Evolutionary conservation across 2,113 vertebrate species (phyloP).

Genomic region (Puntigrus tetrazona): DNA sequence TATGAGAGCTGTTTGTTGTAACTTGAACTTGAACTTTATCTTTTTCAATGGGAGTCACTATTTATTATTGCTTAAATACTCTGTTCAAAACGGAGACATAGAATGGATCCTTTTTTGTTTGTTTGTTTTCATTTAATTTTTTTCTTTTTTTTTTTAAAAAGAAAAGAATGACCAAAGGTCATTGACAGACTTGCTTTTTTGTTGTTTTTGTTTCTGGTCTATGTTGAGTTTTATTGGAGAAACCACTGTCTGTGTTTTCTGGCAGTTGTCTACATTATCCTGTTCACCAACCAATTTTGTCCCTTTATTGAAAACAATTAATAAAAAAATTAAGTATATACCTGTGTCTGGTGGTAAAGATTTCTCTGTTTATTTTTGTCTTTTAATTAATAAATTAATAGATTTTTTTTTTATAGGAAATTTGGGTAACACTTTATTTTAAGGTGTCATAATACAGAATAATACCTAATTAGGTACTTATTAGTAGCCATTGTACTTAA

Average conservation of each 20-base stretch:
- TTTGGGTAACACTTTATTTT: no score
- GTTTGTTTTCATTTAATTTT: slow-evolving; percentile 70
- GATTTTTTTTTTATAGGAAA: neutral
- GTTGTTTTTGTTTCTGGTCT: slow-evolving; percentile 98
- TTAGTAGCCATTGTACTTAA: no score
- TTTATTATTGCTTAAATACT: slow-evolving; percentile 98
- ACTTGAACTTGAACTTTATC: slow-evolving; percentile 99
- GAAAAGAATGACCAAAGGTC: slow-evolving; percentile 96
- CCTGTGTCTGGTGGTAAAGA: slow-evolving; percentile 76
- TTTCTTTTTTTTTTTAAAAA: slow-evolving; percentile 79
- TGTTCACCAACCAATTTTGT: slow-evolving; percentile 99
- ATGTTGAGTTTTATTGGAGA: slow-evolving; percentile 99
- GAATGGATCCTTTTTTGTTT: slow-evolving; percentile 88
- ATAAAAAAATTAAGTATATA: slow-evolving; percentile 92
- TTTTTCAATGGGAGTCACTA: slow-evolving; percentile 99
- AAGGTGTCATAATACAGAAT: no score
- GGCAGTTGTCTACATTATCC: slow-evolving; percentile 99
- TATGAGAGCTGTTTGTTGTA: slow-evolving; percentile 99
- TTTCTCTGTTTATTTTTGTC: slow-evolving; percentile 52
- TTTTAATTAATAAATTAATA: neutral
- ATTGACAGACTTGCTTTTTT: slow-evolving; percentile 88
- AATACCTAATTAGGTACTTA: no score
- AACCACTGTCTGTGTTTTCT: slow-evolving; percentile 99
- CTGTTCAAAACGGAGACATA: slow-evolving; percentile 97
- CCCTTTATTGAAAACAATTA: slow-evolving; percentile 98